A percentile compares a stretch with the other conserved stretches of the same genome.
Conservation (phyloP, 2,888 invertebrate genomes). For the Torymus texanus region DNA sequence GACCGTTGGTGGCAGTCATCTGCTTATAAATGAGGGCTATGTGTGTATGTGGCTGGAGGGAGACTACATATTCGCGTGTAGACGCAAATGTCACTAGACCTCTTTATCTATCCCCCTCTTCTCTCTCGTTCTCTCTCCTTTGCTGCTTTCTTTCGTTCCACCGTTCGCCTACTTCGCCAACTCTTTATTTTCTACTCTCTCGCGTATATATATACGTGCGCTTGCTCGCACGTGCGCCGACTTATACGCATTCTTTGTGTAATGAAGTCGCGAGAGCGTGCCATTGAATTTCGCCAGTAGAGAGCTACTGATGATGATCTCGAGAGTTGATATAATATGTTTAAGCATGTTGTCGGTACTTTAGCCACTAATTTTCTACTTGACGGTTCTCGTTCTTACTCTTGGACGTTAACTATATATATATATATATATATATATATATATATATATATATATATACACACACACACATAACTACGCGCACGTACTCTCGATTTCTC, state of each 20-base stretch:
- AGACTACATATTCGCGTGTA: slow-evolving; percentile 28
- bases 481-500: slow-evolving; percentile 18
- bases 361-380: slow-evolving; percentile 31
- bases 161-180: slow-evolving; percentile 55
- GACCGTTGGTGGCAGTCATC: slow-evolving; percentile 73
- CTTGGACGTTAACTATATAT: too few relatives aligned
- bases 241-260: slow-evolving; percentile 1
- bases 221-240: background rate
- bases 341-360: background rate
- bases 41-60: slow-evolving; percentile 5
- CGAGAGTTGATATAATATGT: slow-evolving; percentile 21
- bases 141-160: slow-evolving; percentile 48
- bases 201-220: background rate
- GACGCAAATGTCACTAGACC: slow-evolving; percentile 60
- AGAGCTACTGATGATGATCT: slow-evolving; percentile 16
- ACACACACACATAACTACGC: too few relatives aligned
- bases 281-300: background rate
- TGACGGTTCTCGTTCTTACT: background rate
- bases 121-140: slow-evolving; percentile 61
- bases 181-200: slow-evolving; percentile 29
- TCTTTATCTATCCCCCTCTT: slow-evolving; percentile 57
- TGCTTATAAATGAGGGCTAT: slow-evolving; percentile 64
- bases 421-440: too few relatives aligned
- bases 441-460: too few relatives aligned
- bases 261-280: slow-evolving; percentile 6